Evolutionary conservation across 2,888 invertebrate species (phyloP), one percentile per base, ranked within the genome.

Genomic region (Drosophila setosimentum): DNA sequence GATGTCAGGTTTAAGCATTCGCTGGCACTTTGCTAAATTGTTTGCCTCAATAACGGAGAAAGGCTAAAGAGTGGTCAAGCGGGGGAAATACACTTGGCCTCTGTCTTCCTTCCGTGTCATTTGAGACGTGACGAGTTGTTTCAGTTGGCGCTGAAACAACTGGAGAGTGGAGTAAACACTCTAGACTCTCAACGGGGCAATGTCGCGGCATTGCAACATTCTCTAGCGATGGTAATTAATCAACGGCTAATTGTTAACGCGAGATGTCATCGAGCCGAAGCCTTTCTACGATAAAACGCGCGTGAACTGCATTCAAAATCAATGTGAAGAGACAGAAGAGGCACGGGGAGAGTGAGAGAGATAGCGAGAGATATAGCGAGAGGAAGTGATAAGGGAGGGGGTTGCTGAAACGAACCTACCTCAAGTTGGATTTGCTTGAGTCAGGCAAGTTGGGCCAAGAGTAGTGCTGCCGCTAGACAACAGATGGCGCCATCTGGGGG

Each of bases 251-350:
- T 85, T 85, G 85, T 77, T 72, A 73, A 80, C 87, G 80, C 78
- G 69, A 57, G 65, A 45, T 67, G 69, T 59, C 61, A 42, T 21
- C 57, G 51, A 49, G 77, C 29, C 21, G 3, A 42, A 57, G 73
- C 63, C 75, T 76, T 73, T 78, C 71, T 63, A 65, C 49, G 61
- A 65, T 65, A 59, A 49, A 50, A 45, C 45, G 72, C 76, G 76
- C 79, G 80, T 70, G 73, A 75, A 84, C 58, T 80, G 87, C 87
- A 87, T 85, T 78, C 59, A 71, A 85, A 85, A 87, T 84, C 63
- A 48, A 55, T 62, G 48, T 24, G 24, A 11, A 48, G 33, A 18
- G 58, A 21, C n/a, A 53, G 11, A 13, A 24, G 32, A 1, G 21
- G 33, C 5, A 53, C 11, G 29, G 3, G 10, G 49, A n/a, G n/a